Base-by-base conservation (phyloP, 2,888 invertebrate genomes). In the Metalampra italica region DNA sequence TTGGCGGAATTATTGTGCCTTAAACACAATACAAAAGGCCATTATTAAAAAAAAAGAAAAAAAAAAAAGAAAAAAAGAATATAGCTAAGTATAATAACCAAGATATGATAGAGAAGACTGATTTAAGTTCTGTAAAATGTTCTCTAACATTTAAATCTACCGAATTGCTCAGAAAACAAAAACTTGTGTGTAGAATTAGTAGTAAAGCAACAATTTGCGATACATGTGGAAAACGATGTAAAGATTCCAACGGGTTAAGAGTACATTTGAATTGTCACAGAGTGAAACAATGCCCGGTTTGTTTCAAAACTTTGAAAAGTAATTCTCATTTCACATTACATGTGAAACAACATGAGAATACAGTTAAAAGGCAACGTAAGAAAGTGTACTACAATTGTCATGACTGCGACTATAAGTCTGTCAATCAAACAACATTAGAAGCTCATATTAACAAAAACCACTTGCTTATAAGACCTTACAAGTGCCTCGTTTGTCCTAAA, bases 391-490 rank as follows among this genome's bases (percentile, higher is more conserved):
- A 72, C 32, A 52, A 47, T 11, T 82, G 82, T 47, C 55, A 56
- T 37, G 29, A 56, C 3, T 83, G 82, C 56, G 46, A 57, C 1
- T 82, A 78, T 43, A 60, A 50, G 46, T 75, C 70, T 15, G 13
- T 66, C 0, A 73, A 70, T 53, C 80, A 76, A 51, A 53, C 53
- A 7, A 71, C 71, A 9, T 53, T 82, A 8, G 66, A 78, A 47
- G 78, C 75, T 0, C 83, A 83, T 51, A 68, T 67, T 0, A 80
- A 82, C 45, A 82, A 76, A 56, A 51, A 54, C 0, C 82, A 83
- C 58, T 61, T 81, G 29, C 51, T 65, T 29, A 53, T 63, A 3
- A 58, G 73, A 39, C 81, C 82, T 0, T 71, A 66, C 46, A 47
- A 59, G 0, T 83, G 83, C 46, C 43, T 66, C 3, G 53, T 68